Base-by-base conservation (phyloP, 2,113 vertebrate species). In the Spheniscus mendiculus region DNA sequence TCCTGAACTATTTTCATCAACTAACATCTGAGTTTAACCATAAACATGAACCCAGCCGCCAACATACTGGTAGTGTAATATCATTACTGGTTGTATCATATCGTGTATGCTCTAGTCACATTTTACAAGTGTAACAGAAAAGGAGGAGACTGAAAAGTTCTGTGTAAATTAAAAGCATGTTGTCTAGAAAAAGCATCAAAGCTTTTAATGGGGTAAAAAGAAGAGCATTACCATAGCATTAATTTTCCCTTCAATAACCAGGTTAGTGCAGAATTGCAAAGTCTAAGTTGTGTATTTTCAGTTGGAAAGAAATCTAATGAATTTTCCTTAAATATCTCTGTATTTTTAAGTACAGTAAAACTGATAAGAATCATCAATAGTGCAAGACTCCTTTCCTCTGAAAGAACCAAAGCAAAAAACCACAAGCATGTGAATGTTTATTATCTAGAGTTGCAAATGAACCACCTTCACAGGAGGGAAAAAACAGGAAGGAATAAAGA, bases 1-100 rank as follows among this genome's bases (percentile, higher is more conserved):
- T 69, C 80, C 52, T 95, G 82, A 94, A 93, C 71, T 93, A 44
- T 93, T 92, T 95, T 87, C 44, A 86, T 81, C 67, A 44, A 40
- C 16, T 50, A 47, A 52, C 40, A 87, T 87, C 63, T 78, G 18
- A 55, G 50, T 83, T 59, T 87, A 95, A 71, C 25, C 20, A 15
- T 30, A 42, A 89, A 92, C 77, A 92, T 38, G 5, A 84, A 38
- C 12, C 16, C 40, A 91, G 47, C 12, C 27, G 16, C 71, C 66
- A 85, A 38, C 10, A 74, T 45, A 52, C 16, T 3, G 1, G 19
- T 40, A 63, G 5, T 30, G 6, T 47, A 86, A 67, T 63, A 55
- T 38, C 12, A 58, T 42, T 83, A 83, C 18, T 62, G 34, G 22
- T 71, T 91, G 27, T 56, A 74, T 49, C 22, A 36, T 50, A 38